These are phyloP conservation scores for Amphipoea lucens DNA, from an alignment of 2,888 invertebrate species.

Conservation along the genomic window DNA sequence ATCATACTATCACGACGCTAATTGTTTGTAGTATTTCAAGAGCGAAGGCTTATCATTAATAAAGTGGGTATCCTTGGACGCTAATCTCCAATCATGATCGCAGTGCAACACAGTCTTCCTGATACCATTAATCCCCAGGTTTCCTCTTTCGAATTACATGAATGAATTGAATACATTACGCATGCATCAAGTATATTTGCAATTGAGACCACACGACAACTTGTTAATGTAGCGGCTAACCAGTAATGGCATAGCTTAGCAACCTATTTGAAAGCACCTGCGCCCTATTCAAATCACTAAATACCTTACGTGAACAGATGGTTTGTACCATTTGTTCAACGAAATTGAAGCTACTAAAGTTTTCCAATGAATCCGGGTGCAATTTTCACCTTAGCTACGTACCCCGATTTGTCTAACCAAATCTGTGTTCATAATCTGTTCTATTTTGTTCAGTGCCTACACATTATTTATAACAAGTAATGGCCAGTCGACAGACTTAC, in stretches of 20 bases:
- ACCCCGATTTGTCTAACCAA: conserved; percentile 63
- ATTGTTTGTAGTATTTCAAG: conserved; percentile 29
- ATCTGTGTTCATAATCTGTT: conserved; percentile 77
- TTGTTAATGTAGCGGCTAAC: conserved; percentile 54
- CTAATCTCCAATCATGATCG: conserved; percentile 29
- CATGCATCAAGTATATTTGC: conserved; percentile 56
- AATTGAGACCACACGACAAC: conserved; percentile 63
- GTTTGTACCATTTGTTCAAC: conserved; percentile 7
- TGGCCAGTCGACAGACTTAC: conserved; percentile 84
- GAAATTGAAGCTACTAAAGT: conserved; percentile 26
- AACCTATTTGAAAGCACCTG: conserved; percentile 58
- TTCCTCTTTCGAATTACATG: conserved; percentile 58
- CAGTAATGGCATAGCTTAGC: conserved; percentile 50
- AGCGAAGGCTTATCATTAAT: conserved; percentile 30
- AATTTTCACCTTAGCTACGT: conserved; percentile 48
- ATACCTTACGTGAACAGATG: conserved; percentile 45
- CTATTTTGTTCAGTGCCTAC: conserved; percentile 79
- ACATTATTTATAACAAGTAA: conserved; percentile 81
- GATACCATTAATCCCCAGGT: conserved; percentile 40
- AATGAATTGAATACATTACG: conserved; percentile 58
- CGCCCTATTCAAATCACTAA: conserved; percentile 51
- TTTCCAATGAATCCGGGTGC: conserved; percentile 40
- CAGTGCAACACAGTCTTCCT: conserved; percentile 50
- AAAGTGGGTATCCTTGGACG: conserved; percentile 26
- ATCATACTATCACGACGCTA: conserved; percentile 18